phyloP scores from a whole-genome alignment of 2,113 vertebrate species.

The Triplophysa tibetana region DNA sequence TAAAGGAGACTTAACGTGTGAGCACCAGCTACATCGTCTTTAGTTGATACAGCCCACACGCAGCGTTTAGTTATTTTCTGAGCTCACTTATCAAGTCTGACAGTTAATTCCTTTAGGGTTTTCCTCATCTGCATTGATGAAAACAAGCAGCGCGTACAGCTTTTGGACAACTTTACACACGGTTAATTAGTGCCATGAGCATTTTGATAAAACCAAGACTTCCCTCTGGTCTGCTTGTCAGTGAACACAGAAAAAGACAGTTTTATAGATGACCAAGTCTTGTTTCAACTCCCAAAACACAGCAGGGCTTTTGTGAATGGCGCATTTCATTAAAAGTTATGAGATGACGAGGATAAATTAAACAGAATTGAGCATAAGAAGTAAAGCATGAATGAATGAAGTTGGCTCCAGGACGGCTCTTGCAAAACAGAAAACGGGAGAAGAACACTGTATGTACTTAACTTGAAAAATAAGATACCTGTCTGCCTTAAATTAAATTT shows the following conservation, averaged over 20 bases:
- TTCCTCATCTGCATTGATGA: constrained; percentile 47
- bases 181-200: constrained; percentile 60
- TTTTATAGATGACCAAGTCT: constrained; percentile 30
- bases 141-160: constrained; percentile 50
- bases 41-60: not conserved
- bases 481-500: no score
- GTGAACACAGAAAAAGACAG: constrained; percentile 54
- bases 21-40: not conserved
- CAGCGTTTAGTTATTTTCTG: not conserved
- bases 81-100: constrained; percentile 20
- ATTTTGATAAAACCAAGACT: constrained; percentile 50
- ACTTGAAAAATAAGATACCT: no score
- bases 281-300: not conserved
- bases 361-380: constrained; percentile 6
- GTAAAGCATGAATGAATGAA: not conserved
- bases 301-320: not conserved
- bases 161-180: constrained; percentile 52
- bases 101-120: constrained; percentile 22
- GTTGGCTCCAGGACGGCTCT: no score
- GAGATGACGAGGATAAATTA: constrained; percentile 5
- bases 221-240: constrained; percentile 56
- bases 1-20: not conserved
- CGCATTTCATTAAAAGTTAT: constrained; percentile 33
- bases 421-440: no score
- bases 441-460: no score